phyloP scores from a whole-genome alignment of 2,113 vertebrate species.

The Grus americana region DNA sequence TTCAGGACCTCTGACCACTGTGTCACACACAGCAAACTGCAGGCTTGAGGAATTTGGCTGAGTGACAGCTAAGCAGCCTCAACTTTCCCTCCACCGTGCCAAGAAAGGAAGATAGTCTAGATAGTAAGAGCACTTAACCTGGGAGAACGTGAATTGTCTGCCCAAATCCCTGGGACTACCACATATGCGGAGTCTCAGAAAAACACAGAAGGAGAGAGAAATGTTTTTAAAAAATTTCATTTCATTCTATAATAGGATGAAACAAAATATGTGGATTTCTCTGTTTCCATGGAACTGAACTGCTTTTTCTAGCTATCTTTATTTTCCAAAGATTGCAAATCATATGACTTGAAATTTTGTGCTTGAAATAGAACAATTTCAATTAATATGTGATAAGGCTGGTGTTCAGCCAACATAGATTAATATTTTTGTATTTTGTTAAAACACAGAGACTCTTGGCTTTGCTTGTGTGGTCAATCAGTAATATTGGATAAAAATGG shows the following conservation, averaged over 20 bases:
- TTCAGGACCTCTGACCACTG: neutral
- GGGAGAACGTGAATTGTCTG: neutral
- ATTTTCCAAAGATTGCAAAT: neutral
- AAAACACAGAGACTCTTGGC: neutral
- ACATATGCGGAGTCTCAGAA: neutral
- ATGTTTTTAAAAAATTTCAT: neutral
- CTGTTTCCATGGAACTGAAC: conserved; percentile 26
- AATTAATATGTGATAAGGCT: neutral
- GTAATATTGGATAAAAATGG: neutral
- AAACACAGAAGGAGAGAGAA: neutral
- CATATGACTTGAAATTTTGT: neutral
- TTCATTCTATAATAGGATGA: neutral
- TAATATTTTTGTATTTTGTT: neutral
- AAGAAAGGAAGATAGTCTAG: neutral
- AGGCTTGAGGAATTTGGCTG: neutral
- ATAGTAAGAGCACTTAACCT: neutral
- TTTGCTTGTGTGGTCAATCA: neutral
- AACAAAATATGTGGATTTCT: neutral
- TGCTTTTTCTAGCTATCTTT: neutral
- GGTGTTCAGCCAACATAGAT: neutral
- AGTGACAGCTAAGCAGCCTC: neutral
- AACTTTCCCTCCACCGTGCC: neutral
- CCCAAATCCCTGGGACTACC: neutral
- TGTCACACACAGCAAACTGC: neutral
- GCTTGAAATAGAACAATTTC: neutral